A percentile compares a stretch with the other conserved stretches of the same genome.
phyloP scores from a whole-genome alignment of 2,113 vertebrate species.

The Suricata suricatta region DNA sequence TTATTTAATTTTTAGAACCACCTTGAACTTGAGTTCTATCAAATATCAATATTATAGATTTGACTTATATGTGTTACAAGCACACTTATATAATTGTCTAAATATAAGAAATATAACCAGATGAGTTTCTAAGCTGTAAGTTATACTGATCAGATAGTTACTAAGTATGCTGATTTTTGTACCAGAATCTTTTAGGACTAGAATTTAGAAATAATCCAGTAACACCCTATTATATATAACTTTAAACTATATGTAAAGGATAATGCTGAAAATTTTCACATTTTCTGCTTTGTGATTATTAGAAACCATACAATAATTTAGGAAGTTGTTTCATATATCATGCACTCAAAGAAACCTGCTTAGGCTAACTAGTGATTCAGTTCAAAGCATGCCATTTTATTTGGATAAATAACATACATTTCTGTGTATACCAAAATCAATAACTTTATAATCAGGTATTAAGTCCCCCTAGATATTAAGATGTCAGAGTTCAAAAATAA shows the following conservation, averaged over 20 bases:
- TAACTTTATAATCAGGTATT: conserved; percentile 45
- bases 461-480: conserved; percentile 40
- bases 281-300: background rate
- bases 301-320: conserved; percentile 28
- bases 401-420: conserved; percentile 30
- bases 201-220: conserved; percentile 16
- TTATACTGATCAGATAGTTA: background rate
- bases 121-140: background rate
- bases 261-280: background rate
- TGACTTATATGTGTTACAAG: background rate
- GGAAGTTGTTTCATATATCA: conserved; percentile 8
- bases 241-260: background rate
- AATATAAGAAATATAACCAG: background rate
- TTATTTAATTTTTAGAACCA: background rate
- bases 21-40: background rate
- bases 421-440: conserved; percentile 51
- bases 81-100: background rate
- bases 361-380: background rate
- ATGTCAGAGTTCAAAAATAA: conserved; percentile 65
- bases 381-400: background rate
- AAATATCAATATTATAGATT: background rate
- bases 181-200: background rate
- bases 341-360: background rate
- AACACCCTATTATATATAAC: conserved; percentile 9
- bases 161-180: background rate